Percentiles rank a stretch among this genome's conserved stretches.
phyloP scores from a whole-genome alignment of 2,113 vertebrate species.

The Ictalurus punctatus region DNA sequence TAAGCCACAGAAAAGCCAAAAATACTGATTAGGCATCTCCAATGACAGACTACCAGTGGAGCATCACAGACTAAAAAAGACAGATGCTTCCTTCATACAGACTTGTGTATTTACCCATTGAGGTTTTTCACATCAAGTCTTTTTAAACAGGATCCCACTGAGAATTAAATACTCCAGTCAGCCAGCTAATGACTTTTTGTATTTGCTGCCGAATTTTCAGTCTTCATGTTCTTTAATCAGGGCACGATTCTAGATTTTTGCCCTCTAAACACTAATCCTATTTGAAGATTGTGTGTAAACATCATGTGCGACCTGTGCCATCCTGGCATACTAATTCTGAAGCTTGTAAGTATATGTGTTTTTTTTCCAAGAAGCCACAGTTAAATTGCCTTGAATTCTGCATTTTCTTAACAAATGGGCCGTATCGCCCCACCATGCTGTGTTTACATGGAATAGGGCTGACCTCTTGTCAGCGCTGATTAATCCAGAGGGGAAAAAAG shows the following conservation, averaged over 20 bases:
- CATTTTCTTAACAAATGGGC: constrained; percentile 60
- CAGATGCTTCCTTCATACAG: constrained; percentile 40
- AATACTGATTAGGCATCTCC: constrained; percentile 34
- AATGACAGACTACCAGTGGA: constrained; percentile 34
- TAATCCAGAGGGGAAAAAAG: constrained; percentile 44
- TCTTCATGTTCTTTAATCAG: constrained; percentile 54
- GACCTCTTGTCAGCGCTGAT: constrained; percentile 50
- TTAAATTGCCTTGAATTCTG: constrained; percentile 46
- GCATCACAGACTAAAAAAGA: constrained; percentile 35
- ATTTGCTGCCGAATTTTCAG: constrained; percentile 40
- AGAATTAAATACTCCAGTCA: constrained; percentile 46
- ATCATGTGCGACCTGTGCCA: constrained; percentile 29
- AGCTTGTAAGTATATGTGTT: constrained; percentile 46
- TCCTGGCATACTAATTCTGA: constrained; percentile 15
- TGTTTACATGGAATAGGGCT: constrained; percentile 57
- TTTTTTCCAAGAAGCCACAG: constrained; percentile 47
- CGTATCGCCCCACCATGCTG: constrained; percentile 47
- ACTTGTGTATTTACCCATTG: constrained; percentile 39
- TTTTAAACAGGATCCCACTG: constrained; percentile 49
- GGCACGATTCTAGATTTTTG: constrained; percentile 37
- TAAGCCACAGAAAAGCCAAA: constrained; percentile 17
- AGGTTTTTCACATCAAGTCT: constrained; percentile 47
- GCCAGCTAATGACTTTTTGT: constrained; percentile 47
- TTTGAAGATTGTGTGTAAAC: constrained; percentile 52
- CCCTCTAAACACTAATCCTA: constrained; percentile 39